Conservation (phyloP, 2,113 vertebrate species). For the Motacilla tschutschensis region DNA sequence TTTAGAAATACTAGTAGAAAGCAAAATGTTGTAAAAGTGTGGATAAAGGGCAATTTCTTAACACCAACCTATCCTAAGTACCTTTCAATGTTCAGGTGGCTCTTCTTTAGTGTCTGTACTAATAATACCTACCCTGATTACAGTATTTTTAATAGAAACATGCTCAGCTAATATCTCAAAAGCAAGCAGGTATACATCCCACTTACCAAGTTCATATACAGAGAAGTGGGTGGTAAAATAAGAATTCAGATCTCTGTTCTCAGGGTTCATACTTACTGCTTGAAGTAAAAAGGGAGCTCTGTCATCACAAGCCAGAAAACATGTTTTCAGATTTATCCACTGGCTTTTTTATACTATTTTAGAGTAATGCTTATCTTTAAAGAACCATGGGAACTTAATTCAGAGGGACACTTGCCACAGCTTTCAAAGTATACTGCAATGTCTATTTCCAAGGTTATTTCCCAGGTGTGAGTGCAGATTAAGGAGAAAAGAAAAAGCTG, state of each 20-base stretch:
- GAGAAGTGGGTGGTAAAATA: background rate
- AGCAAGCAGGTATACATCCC: background rate
- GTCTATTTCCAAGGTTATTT: background rate
- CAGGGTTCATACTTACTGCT: background rate
- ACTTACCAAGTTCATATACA: background rate
- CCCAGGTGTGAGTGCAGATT: background rate
- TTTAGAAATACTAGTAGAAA: conserved; percentile 16
- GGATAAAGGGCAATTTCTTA: background rate
- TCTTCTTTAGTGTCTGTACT: background rate
- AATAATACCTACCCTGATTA: background rate
- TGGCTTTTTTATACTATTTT: background rate
- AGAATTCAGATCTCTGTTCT: background rate
- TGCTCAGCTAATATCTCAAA: background rate
- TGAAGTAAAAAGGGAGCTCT: background rate
- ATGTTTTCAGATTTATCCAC: background rate
- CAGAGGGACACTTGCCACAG: background rate
- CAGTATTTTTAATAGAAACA: background rate
- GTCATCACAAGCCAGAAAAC: conserved; percentile 15
- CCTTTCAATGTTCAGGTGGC: background rate
- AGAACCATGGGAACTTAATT: background rate
- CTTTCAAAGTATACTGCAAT: background rate
- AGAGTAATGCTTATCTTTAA: conserved; percentile 7
- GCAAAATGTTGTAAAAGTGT: background rate
- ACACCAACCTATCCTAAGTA: background rate
- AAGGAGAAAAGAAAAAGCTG: background rate